Conservation (phyloP, 2,113 vertebrate genomes). For the Nettapus auritus region DNA sequence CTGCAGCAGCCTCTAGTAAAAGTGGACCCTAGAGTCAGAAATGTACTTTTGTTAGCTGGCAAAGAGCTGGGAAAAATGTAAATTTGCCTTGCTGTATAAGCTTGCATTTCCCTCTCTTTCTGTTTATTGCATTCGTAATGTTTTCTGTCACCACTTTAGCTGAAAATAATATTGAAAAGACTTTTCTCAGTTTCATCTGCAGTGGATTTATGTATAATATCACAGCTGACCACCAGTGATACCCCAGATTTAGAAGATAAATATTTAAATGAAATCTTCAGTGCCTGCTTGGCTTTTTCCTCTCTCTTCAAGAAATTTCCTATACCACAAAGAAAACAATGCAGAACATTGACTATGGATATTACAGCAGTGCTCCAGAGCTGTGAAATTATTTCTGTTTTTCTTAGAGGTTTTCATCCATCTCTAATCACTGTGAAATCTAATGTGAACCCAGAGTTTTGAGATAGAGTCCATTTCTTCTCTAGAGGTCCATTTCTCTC, state of each 20-base stretch:
- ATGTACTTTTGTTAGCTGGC: not conserved
- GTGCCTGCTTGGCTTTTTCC: not conserved
- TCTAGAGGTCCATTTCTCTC: too few species aligned
- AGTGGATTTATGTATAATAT: conserved; percentile 16
- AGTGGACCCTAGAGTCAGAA: not conserved
- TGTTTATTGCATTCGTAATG: conserved; percentile 8
- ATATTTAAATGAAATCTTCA: not conserved
- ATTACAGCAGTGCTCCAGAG: not conserved
- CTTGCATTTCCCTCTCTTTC: not conserved
- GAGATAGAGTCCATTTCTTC: not conserved
- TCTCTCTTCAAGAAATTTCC: not conserved
- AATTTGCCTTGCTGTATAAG: not conserved
- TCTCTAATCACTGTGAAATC: not conserved
- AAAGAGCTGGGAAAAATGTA: not conserved
- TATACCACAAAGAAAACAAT: not conserved
- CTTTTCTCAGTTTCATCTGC: not conserved
- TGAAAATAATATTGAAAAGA: conserved; percentile 21
- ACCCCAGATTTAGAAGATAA: conserved; percentile 6
- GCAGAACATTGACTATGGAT: not conserved
- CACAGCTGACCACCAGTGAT: not conserved
- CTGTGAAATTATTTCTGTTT: not conserved
- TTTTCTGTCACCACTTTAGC: conserved; percentile 1
- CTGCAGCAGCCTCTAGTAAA: not conserved
- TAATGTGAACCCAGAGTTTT: not conserved
- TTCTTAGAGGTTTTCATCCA: not conserved